These are phyloP conservation scores for Corythucha ciliata DNA, from an alignment of 2,888 invertebrate genomes.

Conservation along the genomic window DNA sequence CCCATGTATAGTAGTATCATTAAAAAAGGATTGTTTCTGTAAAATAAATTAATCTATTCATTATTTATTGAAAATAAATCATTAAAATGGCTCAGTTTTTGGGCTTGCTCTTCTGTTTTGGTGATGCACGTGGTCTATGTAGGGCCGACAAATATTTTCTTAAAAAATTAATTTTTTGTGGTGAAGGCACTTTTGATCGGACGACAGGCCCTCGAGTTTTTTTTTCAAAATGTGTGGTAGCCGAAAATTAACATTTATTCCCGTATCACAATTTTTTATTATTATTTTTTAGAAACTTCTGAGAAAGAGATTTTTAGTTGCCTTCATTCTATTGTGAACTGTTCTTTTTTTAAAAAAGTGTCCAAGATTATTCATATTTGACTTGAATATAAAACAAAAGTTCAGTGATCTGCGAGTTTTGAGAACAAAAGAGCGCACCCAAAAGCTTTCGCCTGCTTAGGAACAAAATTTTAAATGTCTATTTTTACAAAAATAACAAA, in stretches of 20 bases:
- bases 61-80: no score
- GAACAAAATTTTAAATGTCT: conserved; percentile 26
- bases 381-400: conserved; percentile 24
- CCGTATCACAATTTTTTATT: conserved; percentile 35
- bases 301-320: conserved; percentile 46
- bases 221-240: conserved; percentile 37
- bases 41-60: no score
- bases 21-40: no score
- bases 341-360: conserved; percentile 29
- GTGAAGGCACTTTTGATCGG: conserved; percentile 91
- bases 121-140: conserved; percentile 73
- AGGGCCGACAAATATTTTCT: conserved; percentile 66
- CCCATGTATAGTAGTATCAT: conserved; percentile 24
- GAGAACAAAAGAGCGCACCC: no score
- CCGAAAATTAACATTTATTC: conserved; percentile 33
- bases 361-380: conserved; percentile 27
- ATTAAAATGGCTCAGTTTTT: no score
- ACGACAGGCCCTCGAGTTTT: conserved; percentile 76
- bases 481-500: conserved; percentile 18
- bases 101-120: no score
- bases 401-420: conserved; percentile 28
- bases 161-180: conserved; percentile 68
- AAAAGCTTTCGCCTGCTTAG: conserved; percentile 27
- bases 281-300: conserved; percentile 31
- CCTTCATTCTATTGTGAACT: conserved; percentile 70